Percentiles rank a stretch among this genome's conserved stretches.
Conservation (phyloP, 2,797 vertebrate genomes). For the Tapera naevia region DNA sequence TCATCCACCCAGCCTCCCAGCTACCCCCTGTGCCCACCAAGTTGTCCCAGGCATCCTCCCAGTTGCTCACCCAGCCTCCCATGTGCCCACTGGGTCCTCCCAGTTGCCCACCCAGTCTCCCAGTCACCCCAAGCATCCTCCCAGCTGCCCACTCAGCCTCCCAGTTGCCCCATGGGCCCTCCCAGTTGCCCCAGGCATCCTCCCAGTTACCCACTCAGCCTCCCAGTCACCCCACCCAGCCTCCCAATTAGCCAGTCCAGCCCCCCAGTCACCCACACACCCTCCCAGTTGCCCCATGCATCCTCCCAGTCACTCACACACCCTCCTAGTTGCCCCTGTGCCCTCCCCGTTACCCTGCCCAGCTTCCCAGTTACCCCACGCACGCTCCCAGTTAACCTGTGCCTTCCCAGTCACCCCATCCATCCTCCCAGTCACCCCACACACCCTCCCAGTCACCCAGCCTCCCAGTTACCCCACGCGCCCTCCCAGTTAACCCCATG, state of each 20-base stretch:
- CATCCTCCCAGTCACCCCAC: background rate
- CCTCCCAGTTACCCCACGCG: too few relatives aligned
- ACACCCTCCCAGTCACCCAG: too few relatives aligned
- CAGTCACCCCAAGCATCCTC: background rate
- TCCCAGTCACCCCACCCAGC: too few relatives aligned
- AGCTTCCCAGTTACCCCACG: background rate
- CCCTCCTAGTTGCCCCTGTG: background rate
- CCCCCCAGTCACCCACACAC: background rate
- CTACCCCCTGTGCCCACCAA: too few relatives aligned
- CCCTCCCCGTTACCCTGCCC: too few relatives aligned
- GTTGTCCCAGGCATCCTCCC: background rate
- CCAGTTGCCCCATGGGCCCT: too few relatives aligned
- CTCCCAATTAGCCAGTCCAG: too few relatives aligned
- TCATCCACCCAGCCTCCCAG: rapidly evolving
- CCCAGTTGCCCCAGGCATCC: too few relatives aligned
- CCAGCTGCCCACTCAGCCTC: background rate
- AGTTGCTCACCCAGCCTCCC: background rate
- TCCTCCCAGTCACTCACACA: too few relatives aligned
- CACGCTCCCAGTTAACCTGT: background rate
- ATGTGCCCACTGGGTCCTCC: too few relatives aligned
- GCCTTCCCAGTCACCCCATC: too few relatives aligned
- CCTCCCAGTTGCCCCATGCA: background rate
- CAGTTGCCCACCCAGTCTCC: too few relatives aligned
- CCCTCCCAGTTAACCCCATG: background rate
- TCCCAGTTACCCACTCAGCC: background rate